phyloP scores from a whole-genome alignment of 2,888 invertebrate genomes.

The Tachystola acroxantha region DNA sequence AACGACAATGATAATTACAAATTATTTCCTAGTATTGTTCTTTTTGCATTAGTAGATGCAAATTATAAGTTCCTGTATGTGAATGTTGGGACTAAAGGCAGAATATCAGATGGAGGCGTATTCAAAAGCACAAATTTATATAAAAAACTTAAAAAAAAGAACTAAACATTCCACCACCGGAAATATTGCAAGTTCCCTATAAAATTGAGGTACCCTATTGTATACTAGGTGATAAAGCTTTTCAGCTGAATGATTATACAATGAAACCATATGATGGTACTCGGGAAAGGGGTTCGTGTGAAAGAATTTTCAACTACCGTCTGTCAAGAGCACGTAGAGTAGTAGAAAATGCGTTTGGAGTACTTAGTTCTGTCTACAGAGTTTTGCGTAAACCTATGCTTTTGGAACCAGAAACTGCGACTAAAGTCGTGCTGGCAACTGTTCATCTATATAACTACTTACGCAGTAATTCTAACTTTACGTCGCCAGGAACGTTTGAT shows the following conservation, averaged over 20 bases:
- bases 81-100: constrained; percentile 22
- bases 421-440: background rate
- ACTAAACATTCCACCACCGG: constrained; percentile 6
- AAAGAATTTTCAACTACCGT: constrained; percentile 19
- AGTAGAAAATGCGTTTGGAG: constrained; percentile 7
- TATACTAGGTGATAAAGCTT: constrained; percentile 19
- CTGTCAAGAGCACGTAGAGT: constrained; percentile 14
- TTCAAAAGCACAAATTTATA: constrained; percentile 20
- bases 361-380: constrained; percentile 9
- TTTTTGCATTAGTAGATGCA: constrained; percentile 36
- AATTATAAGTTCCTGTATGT: constrained; percentile 37
- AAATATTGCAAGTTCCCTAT: constrained; percentile 12
- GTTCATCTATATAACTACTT: constrained; percentile 6
- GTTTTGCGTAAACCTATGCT: constrained; percentile 21
- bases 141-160: constrained; percentile 18
- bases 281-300: constrained; percentile 15
- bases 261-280: constrained; percentile 18
- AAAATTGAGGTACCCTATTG: constrained; percentile 9
- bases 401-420: constrained; percentile 22
- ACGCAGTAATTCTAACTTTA: constrained; percentile 14
- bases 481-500: constrained; percentile 19
- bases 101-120: constrained; percentile 21
- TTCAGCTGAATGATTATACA: constrained; percentile 10
- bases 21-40: constrained; percentile 32
- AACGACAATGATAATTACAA: constrained; percentile 33